phyloP scores from a whole-genome alignment of 1,140 invertebrate species.

The Drosophila prosaltans region DNA sequence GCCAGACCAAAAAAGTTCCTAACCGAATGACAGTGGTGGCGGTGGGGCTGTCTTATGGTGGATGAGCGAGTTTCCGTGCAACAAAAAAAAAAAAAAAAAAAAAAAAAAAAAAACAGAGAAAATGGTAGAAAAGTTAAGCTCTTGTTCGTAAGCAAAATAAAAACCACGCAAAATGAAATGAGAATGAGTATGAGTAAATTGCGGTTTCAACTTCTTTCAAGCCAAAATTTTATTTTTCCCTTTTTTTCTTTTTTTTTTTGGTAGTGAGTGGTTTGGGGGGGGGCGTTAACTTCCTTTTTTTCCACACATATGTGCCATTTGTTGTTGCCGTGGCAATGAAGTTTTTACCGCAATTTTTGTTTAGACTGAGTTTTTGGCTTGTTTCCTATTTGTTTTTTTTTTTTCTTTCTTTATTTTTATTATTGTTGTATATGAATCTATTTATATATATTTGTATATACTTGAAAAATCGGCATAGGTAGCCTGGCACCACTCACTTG shows the following conservation, averaged over 20 bases:
- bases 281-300: constrained; percentile 10
- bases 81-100: constrained; percentile 44
- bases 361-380: constrained; percentile 10
- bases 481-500: not conserved
- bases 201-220: constrained; percentile 67
- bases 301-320: constrained; percentile 26
- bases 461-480: constrained; percentile 1
- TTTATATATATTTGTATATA: constrained; percentile 12
- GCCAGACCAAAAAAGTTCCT: not conserved
- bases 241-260: constrained; percentile 12
- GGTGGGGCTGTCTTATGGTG: not conserved
- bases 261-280: not conserved
- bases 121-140: constrained; percentile 58
- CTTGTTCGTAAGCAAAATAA: constrained; percentile 67
- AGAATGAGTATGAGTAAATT: constrained; percentile 72
- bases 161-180: constrained; percentile 77
- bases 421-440: not conserved
- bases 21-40: not conserved
- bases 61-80: too few relatives aligned
- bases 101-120: constrained; percentile 46
- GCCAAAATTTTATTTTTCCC: constrained; percentile 48
- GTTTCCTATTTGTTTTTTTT: not conserved
- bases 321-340: constrained; percentile 24
- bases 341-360: constrained; percentile 13
- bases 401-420: too few relatives aligned